Conservation (phyloP, 2,888 invertebrate genomes). For the Ochropacha duplaris region DNA sequence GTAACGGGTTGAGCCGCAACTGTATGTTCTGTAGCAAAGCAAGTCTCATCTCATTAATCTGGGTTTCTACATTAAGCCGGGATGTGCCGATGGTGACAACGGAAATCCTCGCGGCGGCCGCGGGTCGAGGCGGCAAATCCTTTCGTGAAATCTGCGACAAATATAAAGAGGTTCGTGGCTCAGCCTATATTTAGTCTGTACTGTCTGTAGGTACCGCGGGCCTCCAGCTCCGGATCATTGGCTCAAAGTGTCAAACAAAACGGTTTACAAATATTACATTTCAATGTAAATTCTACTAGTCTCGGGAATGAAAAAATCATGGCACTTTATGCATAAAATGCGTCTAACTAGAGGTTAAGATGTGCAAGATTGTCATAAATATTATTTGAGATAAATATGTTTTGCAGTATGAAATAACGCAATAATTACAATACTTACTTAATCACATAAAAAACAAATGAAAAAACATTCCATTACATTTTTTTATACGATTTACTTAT, state of each 20-base stretch:
- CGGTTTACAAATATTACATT: background rate
- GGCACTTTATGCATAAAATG: background rate
- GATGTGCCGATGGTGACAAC: conserved; percentile 75
- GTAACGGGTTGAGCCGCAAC: conserved; percentile 1
- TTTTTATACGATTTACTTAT: no score
- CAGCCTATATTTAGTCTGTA: conserved; percentile 28
- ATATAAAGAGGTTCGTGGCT: conserved; percentile 52
- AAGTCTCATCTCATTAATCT: conserved; percentile 75
- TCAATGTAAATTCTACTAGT: background rate
- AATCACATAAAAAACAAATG: no score
- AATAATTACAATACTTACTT: no score
- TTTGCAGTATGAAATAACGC: no score
- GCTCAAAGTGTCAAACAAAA: background rate
- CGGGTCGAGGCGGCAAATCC: conserved; percentile 66
- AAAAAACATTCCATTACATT: no score
- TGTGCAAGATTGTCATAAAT: background rate
- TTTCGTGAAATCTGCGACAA: conserved; percentile 66
- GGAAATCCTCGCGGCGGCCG: conserved; percentile 66
- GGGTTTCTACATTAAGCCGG: conserved; percentile 74
- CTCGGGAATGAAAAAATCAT: background rate
- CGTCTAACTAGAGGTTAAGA: no score
- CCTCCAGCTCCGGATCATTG: background rate
- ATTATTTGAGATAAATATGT: background rate
- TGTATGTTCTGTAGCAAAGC: conserved; percentile 28
- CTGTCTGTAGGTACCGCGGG: no score